phyloP scores from a whole-genome alignment of 2,888 invertebrate species.

The Thelaira solivaga region DNA sequence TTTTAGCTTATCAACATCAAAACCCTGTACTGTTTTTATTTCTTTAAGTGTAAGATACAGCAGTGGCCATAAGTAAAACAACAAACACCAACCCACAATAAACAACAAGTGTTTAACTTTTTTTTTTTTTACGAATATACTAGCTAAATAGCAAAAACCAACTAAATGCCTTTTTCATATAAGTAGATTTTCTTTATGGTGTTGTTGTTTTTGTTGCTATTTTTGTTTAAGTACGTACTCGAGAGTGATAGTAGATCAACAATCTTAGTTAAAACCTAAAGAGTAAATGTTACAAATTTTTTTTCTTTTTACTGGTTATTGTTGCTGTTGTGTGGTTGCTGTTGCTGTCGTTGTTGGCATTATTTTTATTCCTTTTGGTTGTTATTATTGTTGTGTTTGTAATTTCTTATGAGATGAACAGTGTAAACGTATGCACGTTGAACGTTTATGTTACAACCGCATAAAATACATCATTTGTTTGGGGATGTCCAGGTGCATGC shows the following conservation, averaged over 20 bases:
- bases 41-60: conserved; percentile 20
- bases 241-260: conserved; percentile 51
- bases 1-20: too few relatives aligned
- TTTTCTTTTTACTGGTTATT: conserved; percentile 14
- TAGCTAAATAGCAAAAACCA: not conserved
- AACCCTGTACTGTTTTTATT: too few relatives aligned
- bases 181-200: conserved; percentile 10
- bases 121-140: conserved; percentile 16
- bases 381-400: too few relatives aligned
- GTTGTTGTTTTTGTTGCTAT: conserved; percentile 25
- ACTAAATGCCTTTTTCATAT: not conserved
- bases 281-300: conserved; percentile 43
- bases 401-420: conserved; percentile 38
- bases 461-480: not conserved
- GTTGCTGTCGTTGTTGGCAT: conserved; percentile 11
- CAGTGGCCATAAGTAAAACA: conserved; percentile 45
- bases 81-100: conserved; percentile 55
- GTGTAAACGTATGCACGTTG: too few relatives aligned
- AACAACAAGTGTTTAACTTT: conserved; percentile 52
- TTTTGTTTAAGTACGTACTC: conserved; percentile 10
- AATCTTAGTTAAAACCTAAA: conserved; percentile 40
- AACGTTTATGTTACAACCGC: conserved; percentile 45
- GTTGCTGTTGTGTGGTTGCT: not conserved
- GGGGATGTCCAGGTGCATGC: not conserved
- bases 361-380: conserved; percentile 18